phyloP scores from a whole-genome alignment of 2,113 vertebrate species.

The Elephas maximus region DNA sequence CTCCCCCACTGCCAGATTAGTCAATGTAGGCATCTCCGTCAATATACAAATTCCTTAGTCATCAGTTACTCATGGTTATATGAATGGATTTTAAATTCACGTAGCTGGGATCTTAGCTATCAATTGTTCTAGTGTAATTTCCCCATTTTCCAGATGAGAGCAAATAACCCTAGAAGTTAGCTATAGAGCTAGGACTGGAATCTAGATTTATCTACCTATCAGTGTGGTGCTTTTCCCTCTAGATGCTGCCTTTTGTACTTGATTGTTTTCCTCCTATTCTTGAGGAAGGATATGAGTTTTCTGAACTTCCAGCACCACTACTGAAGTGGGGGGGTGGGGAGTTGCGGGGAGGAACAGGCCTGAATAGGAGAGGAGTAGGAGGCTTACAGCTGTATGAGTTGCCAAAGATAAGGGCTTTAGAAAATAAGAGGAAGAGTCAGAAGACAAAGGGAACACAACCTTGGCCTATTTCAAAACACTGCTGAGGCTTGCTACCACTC shows the following conservation, averaged over 20 bases:
- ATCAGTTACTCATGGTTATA: neutral
- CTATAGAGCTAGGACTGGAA: neutral
- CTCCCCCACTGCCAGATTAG: neutral
- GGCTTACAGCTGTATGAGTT: neutral
- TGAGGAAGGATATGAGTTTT: neutral
- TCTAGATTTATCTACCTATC: slow-evolving; percentile 14
- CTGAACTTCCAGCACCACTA: neutral
- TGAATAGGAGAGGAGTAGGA: neutral
- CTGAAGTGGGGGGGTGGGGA: neutral
- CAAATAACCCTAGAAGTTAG: neutral
- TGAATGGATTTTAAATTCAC: neutral
- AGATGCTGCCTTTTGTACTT: neutral
- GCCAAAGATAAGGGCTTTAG: neutral
- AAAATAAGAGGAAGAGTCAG: neutral
- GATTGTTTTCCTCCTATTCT: neutral
- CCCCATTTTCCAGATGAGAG: neutral
- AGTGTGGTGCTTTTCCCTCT: neutral
- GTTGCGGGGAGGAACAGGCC: neutral
- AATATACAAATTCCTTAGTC: neutral
- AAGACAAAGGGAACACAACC: neutral
- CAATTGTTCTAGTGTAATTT: neutral
- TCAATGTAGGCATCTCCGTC: neutral
- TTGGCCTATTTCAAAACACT: slow-evolving; percentile 7
- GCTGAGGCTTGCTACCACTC: neutral
- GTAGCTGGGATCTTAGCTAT: neutral